A percentile compares a stretch with the other conserved stretches of the same genome.
Evolutionary conservation across 2,797 vertebrate species (phyloP).

Genomic region (Pseudochaenichthys georgianus): DNA sequence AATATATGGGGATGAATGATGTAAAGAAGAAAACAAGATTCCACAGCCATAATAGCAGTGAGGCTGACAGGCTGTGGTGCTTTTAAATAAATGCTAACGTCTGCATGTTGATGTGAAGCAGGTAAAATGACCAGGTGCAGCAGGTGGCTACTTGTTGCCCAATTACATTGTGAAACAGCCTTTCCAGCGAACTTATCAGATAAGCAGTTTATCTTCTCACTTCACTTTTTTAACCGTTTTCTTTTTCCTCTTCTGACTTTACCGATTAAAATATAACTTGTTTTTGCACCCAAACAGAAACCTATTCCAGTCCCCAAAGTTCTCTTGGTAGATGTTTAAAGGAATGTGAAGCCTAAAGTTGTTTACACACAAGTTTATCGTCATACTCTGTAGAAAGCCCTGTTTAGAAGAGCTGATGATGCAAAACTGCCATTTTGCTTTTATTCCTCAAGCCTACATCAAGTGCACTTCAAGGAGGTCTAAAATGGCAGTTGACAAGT

Average conservation of each 20-base stretch:
- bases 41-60: not conserved
- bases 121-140: too few relatives aligned
- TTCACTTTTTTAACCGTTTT: not conserved
- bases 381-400: not conserved
- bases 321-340: not conserved
- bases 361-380: not conserved
- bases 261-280: not conserved
- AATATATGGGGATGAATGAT: not conserved
- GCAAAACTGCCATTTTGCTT: not conserved
- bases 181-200: slow-evolving; percentile 3
- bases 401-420: not conserved
- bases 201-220: not conserved
- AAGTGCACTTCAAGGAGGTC: not conserved
- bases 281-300: not conserved
- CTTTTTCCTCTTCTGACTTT: not conserved
- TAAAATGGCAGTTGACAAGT: slow-evolving; percentile 24
- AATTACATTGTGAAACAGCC: not conserved
- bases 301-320: not conserved
- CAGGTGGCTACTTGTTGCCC: not conserved
- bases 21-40: not conserved
- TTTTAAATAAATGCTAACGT: too few relatives aligned
- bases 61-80: not conserved
- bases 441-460: not conserved
- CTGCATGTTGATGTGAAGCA: too few relatives aligned
- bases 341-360: not conserved